These are phyloP conservation scores for Rhadinocentrus ornatus DNA, from an alignment of 2,797 vertebrate species.

Conservation along the genomic window DNA sequence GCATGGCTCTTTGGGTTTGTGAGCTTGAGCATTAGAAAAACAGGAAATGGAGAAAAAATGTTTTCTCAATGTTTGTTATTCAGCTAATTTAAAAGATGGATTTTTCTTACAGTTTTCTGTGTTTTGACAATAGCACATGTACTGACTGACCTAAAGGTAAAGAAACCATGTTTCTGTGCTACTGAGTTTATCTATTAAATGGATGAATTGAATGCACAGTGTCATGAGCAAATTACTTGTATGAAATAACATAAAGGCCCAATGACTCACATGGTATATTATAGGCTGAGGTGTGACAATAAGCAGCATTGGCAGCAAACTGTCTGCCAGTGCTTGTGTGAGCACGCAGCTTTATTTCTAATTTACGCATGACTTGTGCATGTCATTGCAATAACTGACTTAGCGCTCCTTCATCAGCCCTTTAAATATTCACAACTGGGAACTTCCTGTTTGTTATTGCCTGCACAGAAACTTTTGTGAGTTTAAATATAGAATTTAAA, in stretches of 20 bases:
- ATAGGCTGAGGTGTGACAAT: conserved; percentile 43
- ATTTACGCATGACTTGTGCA: conserved; percentile 13
- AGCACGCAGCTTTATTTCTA: conserved; percentile 1
- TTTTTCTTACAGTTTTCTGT: conserved; percentile 3
- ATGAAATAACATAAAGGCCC: conserved; percentile 11
- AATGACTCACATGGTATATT: conserved; percentile 56
- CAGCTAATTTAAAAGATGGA: conserved; percentile 9
- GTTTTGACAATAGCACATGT: conserved; percentile 24
- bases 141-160: conserved; percentile 13
- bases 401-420: neutral
- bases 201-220: conserved; percentile 27
- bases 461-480: neutral
- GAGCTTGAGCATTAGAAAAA: neutral
- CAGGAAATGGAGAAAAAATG: neutral
- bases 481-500: conserved; percentile 4
- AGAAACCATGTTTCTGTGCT: conserved; percentile 25
- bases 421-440: neutral
- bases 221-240: conserved; percentile 55
- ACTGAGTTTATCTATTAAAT: conserved; percentile 25
- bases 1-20: conserved; percentile 4
- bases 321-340: neutral
- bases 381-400: conserved; percentile 5
- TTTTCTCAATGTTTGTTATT: conserved; percentile 16
- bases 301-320: conserved; percentile 4
- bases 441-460: neutral